Evolutionary conservation across 2,888 invertebrate species (phyloP).

Genomic region (Operophtera brumata): DNA sequence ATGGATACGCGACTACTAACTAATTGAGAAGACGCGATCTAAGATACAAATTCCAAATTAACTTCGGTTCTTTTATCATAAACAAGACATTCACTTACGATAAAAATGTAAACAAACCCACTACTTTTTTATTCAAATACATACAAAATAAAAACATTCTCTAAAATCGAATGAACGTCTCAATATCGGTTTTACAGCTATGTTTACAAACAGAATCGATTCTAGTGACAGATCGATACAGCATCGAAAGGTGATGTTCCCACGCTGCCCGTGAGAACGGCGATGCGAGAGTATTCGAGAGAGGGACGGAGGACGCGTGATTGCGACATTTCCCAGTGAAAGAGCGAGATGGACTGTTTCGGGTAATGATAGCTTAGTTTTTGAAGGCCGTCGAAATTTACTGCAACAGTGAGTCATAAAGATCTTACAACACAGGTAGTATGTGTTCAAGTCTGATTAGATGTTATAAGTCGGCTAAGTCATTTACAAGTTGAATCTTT

Average conservation of each 20-base stretch:
- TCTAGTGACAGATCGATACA: constrained; percentile 47
- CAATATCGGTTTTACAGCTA: constrained; percentile 12
- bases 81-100: not conserved
- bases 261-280: constrained; percentile 56
- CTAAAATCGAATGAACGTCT: constrained; percentile 5
- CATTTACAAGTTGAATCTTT: too few species aligned
- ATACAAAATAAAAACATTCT: constrained; percentile 8
- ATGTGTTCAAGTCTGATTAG: not conserved
- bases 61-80: too few species aligned
- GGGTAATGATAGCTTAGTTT: constrained; percentile 27
- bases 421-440: constrained; percentile 3
- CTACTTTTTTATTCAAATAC: constrained; percentile 3
- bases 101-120: constrained; percentile 9
- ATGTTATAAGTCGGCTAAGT: not conserved
- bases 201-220: constrained; percentile 37
- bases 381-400: constrained; percentile 33
- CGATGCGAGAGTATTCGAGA: constrained; percentile 38
- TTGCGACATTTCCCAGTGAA: constrained; percentile 25
- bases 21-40: not conserved
- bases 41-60: not conserved
- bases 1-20: too few species aligned
- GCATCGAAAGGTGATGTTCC: constrained; percentile 57
- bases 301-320: constrained; percentile 22
- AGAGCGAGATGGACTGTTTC: constrained; percentile 26
- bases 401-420: constrained; percentile 23